Evolutionary conservation across 2,888 invertebrate species (phyloP).

Genomic region (Sesamia inferens): DNA sequence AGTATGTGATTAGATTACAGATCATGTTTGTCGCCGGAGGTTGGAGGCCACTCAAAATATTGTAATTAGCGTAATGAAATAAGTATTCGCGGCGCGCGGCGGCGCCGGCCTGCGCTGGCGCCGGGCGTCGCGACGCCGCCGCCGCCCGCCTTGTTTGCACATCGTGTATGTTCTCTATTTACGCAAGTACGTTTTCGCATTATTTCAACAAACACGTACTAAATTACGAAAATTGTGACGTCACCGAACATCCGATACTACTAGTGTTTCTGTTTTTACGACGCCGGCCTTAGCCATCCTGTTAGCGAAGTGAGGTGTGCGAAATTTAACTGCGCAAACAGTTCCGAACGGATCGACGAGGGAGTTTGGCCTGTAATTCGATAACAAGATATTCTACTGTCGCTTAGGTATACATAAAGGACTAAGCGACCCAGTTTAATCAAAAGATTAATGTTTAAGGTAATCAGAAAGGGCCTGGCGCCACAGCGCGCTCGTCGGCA

Average conservation of each 20-base stretch:
- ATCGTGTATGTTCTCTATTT: constrained; percentile 85
- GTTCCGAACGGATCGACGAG: constrained; percentile 13
- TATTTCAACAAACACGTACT: constrained; percentile 79
- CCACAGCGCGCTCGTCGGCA: constrained; percentile 64
- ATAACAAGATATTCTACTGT: constrained; percentile 74
- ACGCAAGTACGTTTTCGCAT: constrained; percentile 82
- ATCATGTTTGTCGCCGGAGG: constrained; percentile 52
- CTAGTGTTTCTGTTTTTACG: constrained; percentile 59
- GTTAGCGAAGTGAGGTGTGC: constrained; percentile 42
- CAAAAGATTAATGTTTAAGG: constrained; percentile 82
- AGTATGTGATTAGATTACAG: constrained; percentile 55
- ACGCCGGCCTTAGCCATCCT: constrained; percentile 52
- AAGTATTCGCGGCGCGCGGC: constrained; percentile 71
- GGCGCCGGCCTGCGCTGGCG: constrained; percentile 74
- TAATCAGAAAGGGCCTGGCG: constrained; percentile 79
- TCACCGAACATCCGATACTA: constrained; percentile 63
- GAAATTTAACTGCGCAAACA: constrained; percentile 40
- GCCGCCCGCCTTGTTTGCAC: constrained; percentile 80
- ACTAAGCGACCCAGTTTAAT: constrained; percentile 72
- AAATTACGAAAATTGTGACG: constrained; percentile 75
- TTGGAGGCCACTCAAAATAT: constrained; percentile 58
- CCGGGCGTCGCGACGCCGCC: constrained; percentile 79
- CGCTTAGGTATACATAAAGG: constrained; percentile 71
- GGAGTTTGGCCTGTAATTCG: constrained; percentile 33
- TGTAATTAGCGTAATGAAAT: constrained; percentile 71